These are phyloP conservation scores for Hemithea aestivaria DNA, from an alignment of 2,888 invertebrate species.

Conservation along the genomic window DNA sequence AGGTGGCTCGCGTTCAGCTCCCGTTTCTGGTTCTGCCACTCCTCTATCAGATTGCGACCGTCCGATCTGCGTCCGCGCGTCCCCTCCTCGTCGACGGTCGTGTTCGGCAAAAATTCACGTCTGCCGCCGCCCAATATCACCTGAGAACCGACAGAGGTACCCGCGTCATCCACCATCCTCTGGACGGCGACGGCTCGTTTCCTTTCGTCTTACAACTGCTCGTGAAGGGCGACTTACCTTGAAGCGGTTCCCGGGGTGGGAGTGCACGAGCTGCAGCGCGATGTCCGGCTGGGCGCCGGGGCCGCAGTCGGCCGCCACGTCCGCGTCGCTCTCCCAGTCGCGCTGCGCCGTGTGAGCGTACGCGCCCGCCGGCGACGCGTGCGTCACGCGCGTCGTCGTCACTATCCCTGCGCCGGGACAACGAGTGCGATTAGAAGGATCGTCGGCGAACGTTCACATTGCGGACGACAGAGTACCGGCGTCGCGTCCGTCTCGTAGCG, in stretches of 20 bases:
- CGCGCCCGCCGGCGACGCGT: slow-evolving; percentile 86
- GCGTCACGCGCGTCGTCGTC: slow-evolving; percentile 87
- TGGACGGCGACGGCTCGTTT: too few relatives aligned
- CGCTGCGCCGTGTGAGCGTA: slow-evolving; percentile 84
- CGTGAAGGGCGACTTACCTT: too few relatives aligned
- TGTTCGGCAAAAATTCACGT: slow-evolving; percentile 79
- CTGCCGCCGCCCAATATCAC: slow-evolving; percentile 87
- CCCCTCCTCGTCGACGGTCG: slow-evolving; percentile 72
- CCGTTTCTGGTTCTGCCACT: slow-evolving; percentile 79
- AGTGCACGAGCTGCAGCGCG: slow-evolving; percentile 82
- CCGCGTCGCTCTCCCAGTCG: slow-evolving; percentile 85
- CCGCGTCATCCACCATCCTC: too few relatives aligned
- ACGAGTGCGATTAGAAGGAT: not conserved
- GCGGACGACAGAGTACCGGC: slow-evolving; percentile 44
- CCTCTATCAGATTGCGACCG: slow-evolving; percentile 81
- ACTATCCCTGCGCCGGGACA: slow-evolving; percentile 75
- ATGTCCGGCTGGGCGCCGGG: slow-evolving; percentile 80
- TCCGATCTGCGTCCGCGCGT: slow-evolving; percentile 71
- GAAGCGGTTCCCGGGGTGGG: slow-evolving; percentile 81
- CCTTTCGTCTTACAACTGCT: too few relatives aligned
- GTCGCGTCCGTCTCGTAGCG: slow-evolving; percentile 70
- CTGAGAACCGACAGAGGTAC: slow-evolving; percentile 38
- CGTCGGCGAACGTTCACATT: not conserved
- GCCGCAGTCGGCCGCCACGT: slow-evolving; percentile 54
- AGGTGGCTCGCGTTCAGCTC: slow-evolving; percentile 47